Base-by-base conservation (phyloP, 2,113 vertebrate genomes). In the Dromaius novaehollandiae region DNA sequence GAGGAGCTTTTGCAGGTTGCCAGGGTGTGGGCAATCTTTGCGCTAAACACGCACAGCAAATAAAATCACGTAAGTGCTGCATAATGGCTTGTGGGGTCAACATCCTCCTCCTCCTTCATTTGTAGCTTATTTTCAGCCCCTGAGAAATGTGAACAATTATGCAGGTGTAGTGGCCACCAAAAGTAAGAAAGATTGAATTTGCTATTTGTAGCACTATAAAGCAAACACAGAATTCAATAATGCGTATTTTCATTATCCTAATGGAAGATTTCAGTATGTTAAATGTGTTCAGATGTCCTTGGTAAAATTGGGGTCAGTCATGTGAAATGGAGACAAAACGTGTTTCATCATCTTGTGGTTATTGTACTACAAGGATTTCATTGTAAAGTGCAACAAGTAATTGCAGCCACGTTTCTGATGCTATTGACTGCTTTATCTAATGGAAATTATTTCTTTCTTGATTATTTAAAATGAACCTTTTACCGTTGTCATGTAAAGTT, bases 311-410 rank as follows among this genome's bases (percentile, higher is more conserved):
- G 90, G 86, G 81, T 97, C 95, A 96, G 88, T 95, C 85, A 84
- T 75, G 48, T 96, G 93, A 89, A 90, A 92, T 83, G 73, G 89
- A 94, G 93, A 74, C 89, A 93, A 94, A 96, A 95, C 53, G 89
- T 79, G 80, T 96, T 97, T 51, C 93, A 90, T 89, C 88, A 63
- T 85, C 84, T 91, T 75, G 60, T 84, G 73, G 71, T 96, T 97
- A 88, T 86, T 95, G 90, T 61, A 82, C 97, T 96, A 93, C 89
- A 89, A 96, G 86, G 75, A 92, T 94, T 96, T 94, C 94, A 84
- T 92, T 97, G 97, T 96, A 93, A 90, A 93, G 85, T 82, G 94
- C 96, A 97, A 97, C 96, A 96, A 95, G 95, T 97, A 97, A 97
- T 97, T 96, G 94, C 85, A 95, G 56, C 88, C 90, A 94, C 30